phyloP scores from a whole-genome alignment of 2,797 vertebrate genomes.

The Perodicticus potto region DNA sequence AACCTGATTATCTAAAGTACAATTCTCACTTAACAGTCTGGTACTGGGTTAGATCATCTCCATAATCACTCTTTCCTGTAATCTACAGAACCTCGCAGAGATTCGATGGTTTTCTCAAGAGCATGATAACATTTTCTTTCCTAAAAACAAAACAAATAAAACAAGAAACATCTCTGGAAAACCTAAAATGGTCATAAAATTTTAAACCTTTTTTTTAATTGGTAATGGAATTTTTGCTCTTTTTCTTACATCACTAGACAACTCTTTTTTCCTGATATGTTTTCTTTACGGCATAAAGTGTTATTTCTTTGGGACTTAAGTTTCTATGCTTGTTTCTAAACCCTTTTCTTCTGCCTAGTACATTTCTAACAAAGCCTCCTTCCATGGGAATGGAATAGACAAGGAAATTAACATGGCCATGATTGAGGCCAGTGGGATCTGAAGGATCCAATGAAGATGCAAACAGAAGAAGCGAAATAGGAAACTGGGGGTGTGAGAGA shows the following conservation, averaged over 20 bases:
- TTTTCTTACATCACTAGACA: neutral
- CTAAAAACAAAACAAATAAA: neutral
- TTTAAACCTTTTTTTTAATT: neutral
- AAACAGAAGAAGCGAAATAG: neutral
- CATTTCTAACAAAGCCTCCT: neutral
- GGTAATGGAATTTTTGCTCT: neutral
- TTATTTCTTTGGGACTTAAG: neutral
- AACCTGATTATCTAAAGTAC: too few species aligned
- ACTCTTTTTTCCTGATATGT: neutral
- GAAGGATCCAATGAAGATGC: neutral
- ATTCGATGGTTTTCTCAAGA: neutral
- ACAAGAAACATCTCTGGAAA: neutral
- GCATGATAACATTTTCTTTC: neutral
- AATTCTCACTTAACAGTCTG: neutral
- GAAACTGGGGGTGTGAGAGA: neutral
- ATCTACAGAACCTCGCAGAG: neutral
- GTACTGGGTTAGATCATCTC: neutral
- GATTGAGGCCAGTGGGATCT: neutral
- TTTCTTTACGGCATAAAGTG: neutral
- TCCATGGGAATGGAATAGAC: neutral
- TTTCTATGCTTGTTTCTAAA: neutral
- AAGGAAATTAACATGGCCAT: neutral
- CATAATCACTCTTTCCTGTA: neutral
- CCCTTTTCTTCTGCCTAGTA: neutral
- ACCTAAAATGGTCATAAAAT: neutral